Evolutionary conservation across 2,888 invertebrate genomes (phyloP).

Genomic region (Autographa pulchrina): DNA sequence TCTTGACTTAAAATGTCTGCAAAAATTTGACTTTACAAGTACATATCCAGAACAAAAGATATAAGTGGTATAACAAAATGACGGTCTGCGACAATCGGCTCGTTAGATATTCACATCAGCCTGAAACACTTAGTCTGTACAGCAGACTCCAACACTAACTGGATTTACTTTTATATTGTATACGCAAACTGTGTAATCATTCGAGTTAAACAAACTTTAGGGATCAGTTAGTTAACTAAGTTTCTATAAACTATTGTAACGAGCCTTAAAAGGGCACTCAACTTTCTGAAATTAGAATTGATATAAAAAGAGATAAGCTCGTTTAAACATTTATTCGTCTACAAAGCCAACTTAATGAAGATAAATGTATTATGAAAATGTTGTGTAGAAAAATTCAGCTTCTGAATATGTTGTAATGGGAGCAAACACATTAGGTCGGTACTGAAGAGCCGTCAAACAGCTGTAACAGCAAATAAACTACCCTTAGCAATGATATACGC

Average conservation of each 20-base stretch:
- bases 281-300: constrained; percentile 38
- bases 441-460: not conserved
- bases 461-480: not conserved
- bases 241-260: constrained; percentile 30
- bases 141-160: not conserved
- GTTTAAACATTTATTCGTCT: not conserved
- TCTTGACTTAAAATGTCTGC: too few species aligned
- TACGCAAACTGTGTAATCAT: not conserved
- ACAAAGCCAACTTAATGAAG: not conserved
- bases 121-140: not conserved
- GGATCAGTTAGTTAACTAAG: constrained; percentile 29
- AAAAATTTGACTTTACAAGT: not conserved
- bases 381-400: not conserved
- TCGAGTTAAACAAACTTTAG: constrained; percentile 16
- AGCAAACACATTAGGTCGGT: not conserved
- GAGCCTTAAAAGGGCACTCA: constrained; percentile 27
- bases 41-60: not conserved
- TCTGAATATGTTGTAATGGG: not conserved
- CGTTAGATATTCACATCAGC: constrained; percentile 2
- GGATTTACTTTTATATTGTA: not conserved
- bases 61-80: not conserved
- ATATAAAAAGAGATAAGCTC: not conserved
- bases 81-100: not conserved
- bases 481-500: constrained; percentile 2
- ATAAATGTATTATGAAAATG: not conserved